Evolutionary conservation across 2,888 invertebrate genomes (phyloP).

Genomic region (Itoplectis maculator): DNA sequence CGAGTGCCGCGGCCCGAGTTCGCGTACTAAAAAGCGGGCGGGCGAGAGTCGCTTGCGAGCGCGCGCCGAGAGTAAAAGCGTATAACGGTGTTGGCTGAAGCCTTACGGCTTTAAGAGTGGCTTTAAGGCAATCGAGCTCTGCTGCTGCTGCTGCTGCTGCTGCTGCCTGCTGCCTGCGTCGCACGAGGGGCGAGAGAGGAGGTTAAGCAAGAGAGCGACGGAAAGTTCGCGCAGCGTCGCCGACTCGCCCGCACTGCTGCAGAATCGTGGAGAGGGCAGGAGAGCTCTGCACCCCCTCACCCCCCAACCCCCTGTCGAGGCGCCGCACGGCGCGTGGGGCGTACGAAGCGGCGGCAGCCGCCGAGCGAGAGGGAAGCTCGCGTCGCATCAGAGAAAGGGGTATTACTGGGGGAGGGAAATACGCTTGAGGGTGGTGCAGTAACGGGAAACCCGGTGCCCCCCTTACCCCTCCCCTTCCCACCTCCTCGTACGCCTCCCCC

Average conservation of each 20-base stretch:
- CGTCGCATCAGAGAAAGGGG: conserved; percentile 64
- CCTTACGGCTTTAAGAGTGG: conserved; percentile 74
- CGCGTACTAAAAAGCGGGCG: too few relatives aligned
- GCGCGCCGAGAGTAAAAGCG: too few relatives aligned
- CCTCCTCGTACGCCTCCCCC: too few relatives aligned
- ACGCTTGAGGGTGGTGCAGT: conserved; percentile 53
- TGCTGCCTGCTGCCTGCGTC: conserved; percentile 8
- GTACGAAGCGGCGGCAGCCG: conserved; percentile 33
- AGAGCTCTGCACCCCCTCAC: neutral
- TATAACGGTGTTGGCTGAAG: conserved; percentile 38
- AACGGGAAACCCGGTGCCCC: conserved; percentile 49
- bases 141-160: neutral
- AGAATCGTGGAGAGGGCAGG: conserved; percentile 56
- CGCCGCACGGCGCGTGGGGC: conserved; percentile 20
- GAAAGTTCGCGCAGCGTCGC: conserved; percentile 55
- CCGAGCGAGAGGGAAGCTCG: conserved; percentile 45
- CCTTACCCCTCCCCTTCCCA: neutral
- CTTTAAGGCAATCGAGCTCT: conserved; percentile 76
- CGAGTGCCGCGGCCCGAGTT: neutral
- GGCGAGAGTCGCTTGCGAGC: too few relatives aligned
- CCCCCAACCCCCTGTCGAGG: too few relatives aligned
- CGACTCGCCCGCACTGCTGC: conserved; percentile 59
- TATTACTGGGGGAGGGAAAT: conserved; percentile 34
- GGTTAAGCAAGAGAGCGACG: conserved; percentile 65
- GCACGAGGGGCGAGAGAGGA: conserved; percentile 12